Conservation (phyloP, 2,888 invertebrate genomes). For the Chalcis sispes region DNA sequence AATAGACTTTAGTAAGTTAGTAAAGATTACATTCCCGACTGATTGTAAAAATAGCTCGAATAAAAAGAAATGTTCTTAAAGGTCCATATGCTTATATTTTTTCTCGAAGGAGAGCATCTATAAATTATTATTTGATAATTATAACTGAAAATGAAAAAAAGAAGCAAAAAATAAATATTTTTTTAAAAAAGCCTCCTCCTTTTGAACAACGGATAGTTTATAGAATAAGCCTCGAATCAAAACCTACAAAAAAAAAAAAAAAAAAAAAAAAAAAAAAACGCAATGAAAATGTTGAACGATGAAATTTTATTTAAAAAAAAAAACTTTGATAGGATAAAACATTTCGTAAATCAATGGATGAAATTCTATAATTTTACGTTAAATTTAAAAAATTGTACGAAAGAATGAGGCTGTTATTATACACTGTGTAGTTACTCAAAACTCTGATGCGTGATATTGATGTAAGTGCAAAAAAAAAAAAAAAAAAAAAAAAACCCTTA, state of each 20-base stretch:
- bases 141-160: neutral
- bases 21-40: constrained; percentile 33
- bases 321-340: neutral
- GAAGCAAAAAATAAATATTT: constrained; percentile 5
- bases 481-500: neutral
- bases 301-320: constrained; percentile 13
- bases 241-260: no score
- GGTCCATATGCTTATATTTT: constrained; percentile 8
- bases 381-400: constrained; percentile 14
- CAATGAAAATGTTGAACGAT: neutral
- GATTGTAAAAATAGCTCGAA: constrained; percentile 44
- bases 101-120: constrained; percentile 36
- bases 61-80: constrained; percentile 19
- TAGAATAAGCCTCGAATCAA: no score
- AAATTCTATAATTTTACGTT: neutral
- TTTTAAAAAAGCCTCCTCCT: constrained; percentile 40
- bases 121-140: constrained; percentile 13
- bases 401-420: constrained; percentile 23
- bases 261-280: no score
- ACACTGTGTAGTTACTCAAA: constrained; percentile 18
- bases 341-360: constrained; percentile 1
- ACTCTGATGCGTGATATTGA: constrained; percentile 40
- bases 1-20: constrained; percentile 18
- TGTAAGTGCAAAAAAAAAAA: constrained; percentile 35
- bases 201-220: constrained; percentile 34